Evolutionary conservation across 2,797 vertebrate species (phyloP), one percentile per base, ranked within the genome.

Genomic region (Sphenopsis melanotis): DNA sequence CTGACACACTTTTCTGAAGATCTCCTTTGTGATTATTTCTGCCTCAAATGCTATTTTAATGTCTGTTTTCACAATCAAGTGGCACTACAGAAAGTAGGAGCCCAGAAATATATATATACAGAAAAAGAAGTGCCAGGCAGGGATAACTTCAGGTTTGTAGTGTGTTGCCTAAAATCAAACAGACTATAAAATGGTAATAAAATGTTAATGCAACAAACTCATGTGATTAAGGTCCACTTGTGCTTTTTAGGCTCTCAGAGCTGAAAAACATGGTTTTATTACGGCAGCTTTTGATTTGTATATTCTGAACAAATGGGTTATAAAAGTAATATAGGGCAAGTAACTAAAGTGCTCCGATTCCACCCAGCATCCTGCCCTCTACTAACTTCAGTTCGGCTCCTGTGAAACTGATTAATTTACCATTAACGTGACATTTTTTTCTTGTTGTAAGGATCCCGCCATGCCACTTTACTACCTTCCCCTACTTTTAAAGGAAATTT

Each of bases 281-380:
- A 10, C 1, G n/a, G 60, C 7, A 66, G 53, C 11, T 79, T 76
- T 55, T 46, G 76, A 66, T 85, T 81, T 4, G 2, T 23, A 50
- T 27, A 11, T 34, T 26, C 49, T 21, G 46, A 76, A 69, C 42
- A 83, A 87, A 81, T 3, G 57, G 55, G 72, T 52, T 65, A 30
- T n/a, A 39, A 42, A 70, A 90, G 47, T 39, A 64, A 83, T 52
- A 47, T 0, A 55, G 64, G 59, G 42, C 69, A 71, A 89, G 42
- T 0, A 16, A 63, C 5, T 46, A 20, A 46, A 82, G 29, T 1
- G 30, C 68, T 64, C 70, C 0, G 5, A 64, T 36, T 49, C 3
- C 2, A 61, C 66, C 49, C 70, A 59, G 50, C 79, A 30, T 2
- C 20, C 57, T 39, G 77, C 49, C 50, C 1, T 8, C 3, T 24